phyloP scores from a whole-genome alignment of 2,113 vertebrate genomes.

The Chascanopsetta lugubris region DNA sequence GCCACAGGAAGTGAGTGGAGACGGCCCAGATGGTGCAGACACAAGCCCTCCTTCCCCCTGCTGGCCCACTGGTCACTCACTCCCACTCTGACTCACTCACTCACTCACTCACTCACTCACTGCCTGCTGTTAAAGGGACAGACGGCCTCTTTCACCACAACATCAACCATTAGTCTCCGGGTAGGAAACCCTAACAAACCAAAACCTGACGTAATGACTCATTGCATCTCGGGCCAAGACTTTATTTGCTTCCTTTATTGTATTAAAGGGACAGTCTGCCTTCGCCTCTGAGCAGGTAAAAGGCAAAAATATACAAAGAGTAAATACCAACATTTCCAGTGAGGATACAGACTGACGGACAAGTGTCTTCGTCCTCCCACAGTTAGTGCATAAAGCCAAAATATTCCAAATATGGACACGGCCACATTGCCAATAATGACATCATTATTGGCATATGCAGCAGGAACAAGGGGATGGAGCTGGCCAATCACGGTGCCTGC shows the following conservation, averaged over 20 bases:
- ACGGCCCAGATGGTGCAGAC: conserved; percentile 75
- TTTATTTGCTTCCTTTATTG: neutral
- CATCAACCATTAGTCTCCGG: conserved; percentile 40
- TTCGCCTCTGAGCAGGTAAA: too few species aligned
- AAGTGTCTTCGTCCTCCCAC: too few species aligned
- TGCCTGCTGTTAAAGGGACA: conserved; percentile 60
- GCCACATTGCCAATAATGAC: too few species aligned
- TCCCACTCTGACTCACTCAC: neutral
- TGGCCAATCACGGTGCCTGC: too few species aligned
- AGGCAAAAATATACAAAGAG: too few species aligned
- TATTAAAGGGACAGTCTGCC: neutral
- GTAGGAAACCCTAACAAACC: conserved; percentile 21
- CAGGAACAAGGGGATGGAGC: too few species aligned
- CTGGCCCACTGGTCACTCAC: conserved; percentile 41
- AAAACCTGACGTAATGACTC: conserved; percentile 25
- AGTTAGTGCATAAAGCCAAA: too few species aligned
- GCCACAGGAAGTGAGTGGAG: conserved; percentile 70
- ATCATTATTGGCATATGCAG: too few species aligned
- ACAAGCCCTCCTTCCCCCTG: conserved; percentile 63
- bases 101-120: conserved; percentile 23
- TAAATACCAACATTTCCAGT: too few species aligned
- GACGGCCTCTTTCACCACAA: conserved; percentile 62
- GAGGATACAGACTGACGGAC: too few species aligned
- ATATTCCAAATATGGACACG: too few species aligned
- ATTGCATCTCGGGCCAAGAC: neutral